A percentile compares a stretch with the other conserved stretches of the same genome.
Evolutionary conservation across 2,888 invertebrate genomes (phyloP).

Genomic region (Dicroscelio sp.): DNA sequence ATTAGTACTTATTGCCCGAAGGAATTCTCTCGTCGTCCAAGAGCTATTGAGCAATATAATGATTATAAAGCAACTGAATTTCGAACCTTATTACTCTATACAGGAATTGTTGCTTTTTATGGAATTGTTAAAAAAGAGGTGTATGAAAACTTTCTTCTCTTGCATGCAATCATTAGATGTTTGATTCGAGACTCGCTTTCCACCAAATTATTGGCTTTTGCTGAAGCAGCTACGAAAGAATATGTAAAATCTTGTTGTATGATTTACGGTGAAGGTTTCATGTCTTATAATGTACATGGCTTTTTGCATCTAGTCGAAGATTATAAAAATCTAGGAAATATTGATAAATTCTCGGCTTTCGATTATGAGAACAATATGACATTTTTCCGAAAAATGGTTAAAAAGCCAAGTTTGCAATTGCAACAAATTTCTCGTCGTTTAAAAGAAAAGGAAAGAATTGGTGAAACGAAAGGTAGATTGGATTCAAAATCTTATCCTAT

Average conservation of each 20-base stretch:
- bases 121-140: neutral
- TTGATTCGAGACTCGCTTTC: constrained; percentile 11
- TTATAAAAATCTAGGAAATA: neutral
- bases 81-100: constrained; percentile 14
- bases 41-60: constrained; percentile 1
- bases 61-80: constrained; percentile 37
- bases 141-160: constrained; percentile 42
- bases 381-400: constrained; percentile 36
- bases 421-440: constrained; percentile 32
- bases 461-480: no score
- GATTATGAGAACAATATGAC: constrained; percentile 46
- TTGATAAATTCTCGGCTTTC: constrained; percentile 21
- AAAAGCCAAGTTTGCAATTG: constrained; percentile 11
- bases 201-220: no score
- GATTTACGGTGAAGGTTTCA: constrained; percentile 31
- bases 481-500: neutral
- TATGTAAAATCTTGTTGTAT: constrained; percentile 19
- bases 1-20: neutral
- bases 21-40: neutral
- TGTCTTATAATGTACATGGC: constrained; percentile 45
- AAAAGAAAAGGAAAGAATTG: constrained; percentile 9
- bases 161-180: constrained; percentile 30
- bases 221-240: constrained; percentile 8
- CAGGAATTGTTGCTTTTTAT: constrained; percentile 28
- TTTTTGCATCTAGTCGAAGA: constrained; percentile 25